Evolutionary conservation across 92 coral and sea anemone species (phyloP), one percentile per base, ranked within the genome.

Genomic region (Zoanthus sociatus): DNA sequence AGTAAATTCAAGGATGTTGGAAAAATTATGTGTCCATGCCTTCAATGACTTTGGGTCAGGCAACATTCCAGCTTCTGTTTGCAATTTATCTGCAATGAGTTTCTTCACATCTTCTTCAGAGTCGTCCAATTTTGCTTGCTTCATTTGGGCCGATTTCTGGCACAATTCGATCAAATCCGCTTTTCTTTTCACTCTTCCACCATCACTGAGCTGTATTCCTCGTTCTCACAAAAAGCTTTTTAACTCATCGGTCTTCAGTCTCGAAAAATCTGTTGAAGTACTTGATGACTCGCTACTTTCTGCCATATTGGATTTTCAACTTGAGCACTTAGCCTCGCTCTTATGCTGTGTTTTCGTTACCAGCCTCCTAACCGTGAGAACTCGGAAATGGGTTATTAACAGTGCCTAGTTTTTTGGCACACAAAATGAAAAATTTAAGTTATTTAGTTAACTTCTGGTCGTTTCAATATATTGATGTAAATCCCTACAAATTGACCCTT

Each of bases 191-290:
- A 45, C 76, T 61, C 66, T 77, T 48, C 89, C 86, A 31, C 86
- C 89, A 58, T 64, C 74, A 77, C 89, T 86, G 7, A 77, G 72
- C 84, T 77, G 89, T 60, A 77, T 60, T 11, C 89, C 89, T 86
- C 89, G 72, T n/a, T 86, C 89, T 66, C 32, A 37, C 77, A 86
- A 37, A 78, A 63, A 86, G 58, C 63, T 42, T 66, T 77, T 86
- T 63, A 86, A 64, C 51, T 76, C 58, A 60, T 77, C 86, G 10
- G 72, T 58, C 55, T 77, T 86, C 44, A 76, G 60, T 21, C 42
- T 60, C 61, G 82, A 77, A 66, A 86, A 86, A 71, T 83, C 68
- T 18, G n/a, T 69, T 58, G 78, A 51, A 51, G 66, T 45, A 75
- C 79, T 18, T 20, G 78, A 18, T 18, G 7, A 74, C 37, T 16